Evolutionary conservation across 2,888 invertebrate species (phyloP).

Genomic region (Dynastes grantii): DNA sequence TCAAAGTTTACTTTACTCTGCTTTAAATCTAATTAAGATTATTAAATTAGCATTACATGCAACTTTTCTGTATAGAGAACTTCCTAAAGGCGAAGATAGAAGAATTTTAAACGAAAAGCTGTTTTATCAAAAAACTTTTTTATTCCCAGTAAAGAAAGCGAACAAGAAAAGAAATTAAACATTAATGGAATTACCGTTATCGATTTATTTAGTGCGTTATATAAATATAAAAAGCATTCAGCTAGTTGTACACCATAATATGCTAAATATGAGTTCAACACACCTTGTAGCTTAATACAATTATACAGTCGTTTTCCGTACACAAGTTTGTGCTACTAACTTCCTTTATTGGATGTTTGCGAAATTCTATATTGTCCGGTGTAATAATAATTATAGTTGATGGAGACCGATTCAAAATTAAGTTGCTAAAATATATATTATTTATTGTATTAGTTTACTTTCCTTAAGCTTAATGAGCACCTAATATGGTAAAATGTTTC

Average conservation of each 20-base stretch:
- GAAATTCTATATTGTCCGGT: neutral
- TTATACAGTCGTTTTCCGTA: neutral
- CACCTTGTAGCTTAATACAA: neutral
- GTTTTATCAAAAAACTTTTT: conserved; percentile 6
- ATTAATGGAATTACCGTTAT: conserved; percentile 12
- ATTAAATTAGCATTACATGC: conserved; percentile 4
- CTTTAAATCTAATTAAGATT: conserved; percentile 3
- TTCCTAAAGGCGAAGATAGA: neutral
- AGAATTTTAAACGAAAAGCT: neutral
- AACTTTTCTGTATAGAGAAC: neutral
- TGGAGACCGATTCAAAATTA: too few relatives aligned
- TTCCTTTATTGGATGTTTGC: neutral
- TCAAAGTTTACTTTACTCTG: too few relatives aligned
- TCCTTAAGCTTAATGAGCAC: too few relatives aligned
- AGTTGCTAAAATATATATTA: too few relatives aligned
- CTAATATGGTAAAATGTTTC: too few relatives aligned
- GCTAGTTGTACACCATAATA: conserved; percentile 8
- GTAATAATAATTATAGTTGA: neutral
- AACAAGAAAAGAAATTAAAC: neutral
- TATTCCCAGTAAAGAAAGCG: neutral
- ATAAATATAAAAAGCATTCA: neutral
- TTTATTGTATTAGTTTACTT: too few relatives aligned
- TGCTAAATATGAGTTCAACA: conserved; percentile 17
- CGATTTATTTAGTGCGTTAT: conserved; percentile 18
- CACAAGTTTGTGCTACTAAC: conserved; percentile 7